Evolutionary conservation across 2,888 invertebrate genomes (phyloP).

Genomic region (Rhamnusium bicolor): DNA sequence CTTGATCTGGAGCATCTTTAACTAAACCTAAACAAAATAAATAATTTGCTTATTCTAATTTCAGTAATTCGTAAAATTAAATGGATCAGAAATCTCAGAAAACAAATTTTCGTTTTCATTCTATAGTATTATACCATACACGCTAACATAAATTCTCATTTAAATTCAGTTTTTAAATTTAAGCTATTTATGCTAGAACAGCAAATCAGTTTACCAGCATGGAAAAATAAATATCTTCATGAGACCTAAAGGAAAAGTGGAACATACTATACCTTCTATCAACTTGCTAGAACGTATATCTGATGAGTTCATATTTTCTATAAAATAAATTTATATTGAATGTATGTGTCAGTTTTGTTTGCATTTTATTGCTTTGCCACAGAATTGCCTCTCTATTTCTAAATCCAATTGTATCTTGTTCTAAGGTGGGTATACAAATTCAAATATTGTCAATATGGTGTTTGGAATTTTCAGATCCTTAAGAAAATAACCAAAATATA

Average conservation of each 20-base stretch:
- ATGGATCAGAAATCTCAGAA: too few relatives aligned
- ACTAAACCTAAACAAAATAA: too few relatives aligned
- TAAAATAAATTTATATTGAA: conserved; percentile 43
- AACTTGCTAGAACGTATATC: not conserved
- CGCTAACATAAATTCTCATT: too few relatives aligned
- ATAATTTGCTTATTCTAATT: too few relatives aligned
- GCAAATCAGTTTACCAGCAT: not conserved
- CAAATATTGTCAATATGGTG: not conserved
- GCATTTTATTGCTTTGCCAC: conserved; percentile 11
- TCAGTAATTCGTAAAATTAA: too few relatives aligned
- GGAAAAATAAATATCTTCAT: not conserved
- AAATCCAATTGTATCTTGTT: conserved; percentile 21
- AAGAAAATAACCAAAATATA: not conserved
- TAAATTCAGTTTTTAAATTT: not conserved
- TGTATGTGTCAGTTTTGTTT: conserved; percentile 24
- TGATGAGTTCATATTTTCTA: conserved; percentile 40
- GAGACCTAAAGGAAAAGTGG: not conserved
- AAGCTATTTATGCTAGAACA: not conserved
- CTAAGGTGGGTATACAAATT: conserved; percentile 21
- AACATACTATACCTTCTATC: not conserved
- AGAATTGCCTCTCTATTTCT: conserved; percentile 22
- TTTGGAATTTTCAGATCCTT: not conserved
- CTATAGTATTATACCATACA: too few relatives aligned
- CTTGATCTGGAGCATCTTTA: too few relatives aligned
- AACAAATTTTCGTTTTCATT: too few relatives aligned